Base-by-base conservation (phyloP, 2,888 invertebrate genomes). In the Papilio protenor region DNA sequence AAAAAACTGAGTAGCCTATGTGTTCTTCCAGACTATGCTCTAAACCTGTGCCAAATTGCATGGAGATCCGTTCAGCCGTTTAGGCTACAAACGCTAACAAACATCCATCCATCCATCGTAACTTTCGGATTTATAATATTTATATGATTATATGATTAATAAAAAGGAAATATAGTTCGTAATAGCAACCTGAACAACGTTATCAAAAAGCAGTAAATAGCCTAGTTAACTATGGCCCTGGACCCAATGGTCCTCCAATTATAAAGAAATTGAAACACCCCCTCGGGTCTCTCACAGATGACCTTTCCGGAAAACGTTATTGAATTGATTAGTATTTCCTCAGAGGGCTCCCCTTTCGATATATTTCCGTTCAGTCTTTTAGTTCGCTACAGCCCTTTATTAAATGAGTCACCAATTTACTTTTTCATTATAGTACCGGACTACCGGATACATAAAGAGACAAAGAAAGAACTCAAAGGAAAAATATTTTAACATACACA, bases 231-330 rank as follows among this genome's bases (percentile, higher is more conserved):
- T 40, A 14, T 27, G 27, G 27, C 27, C 1, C 27, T 27, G 27
- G 27, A 27, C 27, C 27, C 40, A 61, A 27, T 16, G 16, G 27
- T 2, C 8, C 16, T 6, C n/a, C n/a, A 40, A 40, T 40, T 66
- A 66, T 11, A 11, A 45, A 72, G 21, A 40, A 8, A 49, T 61
- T 61, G 45, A 73, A 55, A 66, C 73, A 47, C 27, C 21, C 73
- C n/a, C 47, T 49, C 12, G 27, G 5, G 40, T 47, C 55, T 27
- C 73, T 57, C 45, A 49, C 57, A 74, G 47, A 52, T 77, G 70
- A 74, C 73, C 77, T 77, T 77, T 74, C 69, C 77, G 69, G 77
- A 73, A 77, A 47, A 69, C 69, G 27, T 73, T 69, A 77, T 77
- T 77, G 77, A 74, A 77, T 69, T 73, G 77, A 77, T 77, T 27